These are phyloP conservation scores for Champsocephalus esox DNA, from an alignment of 2,797 vertebrate genomes.

Conservation along the genomic window DNA sequence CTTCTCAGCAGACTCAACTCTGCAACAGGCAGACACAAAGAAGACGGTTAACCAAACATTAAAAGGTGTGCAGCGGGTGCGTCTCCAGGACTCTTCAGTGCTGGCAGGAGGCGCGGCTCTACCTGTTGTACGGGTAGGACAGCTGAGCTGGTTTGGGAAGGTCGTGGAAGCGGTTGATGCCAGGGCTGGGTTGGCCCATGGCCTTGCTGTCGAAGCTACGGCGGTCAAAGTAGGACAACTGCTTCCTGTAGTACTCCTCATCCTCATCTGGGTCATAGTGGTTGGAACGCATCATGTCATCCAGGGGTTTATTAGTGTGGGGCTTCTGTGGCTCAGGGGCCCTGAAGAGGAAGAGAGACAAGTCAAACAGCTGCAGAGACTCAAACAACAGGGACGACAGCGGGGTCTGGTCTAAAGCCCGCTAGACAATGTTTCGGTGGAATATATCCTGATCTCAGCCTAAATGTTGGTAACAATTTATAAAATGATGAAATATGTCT, in stretches of 20 bases:
- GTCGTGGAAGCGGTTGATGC: slow-evolving; percentile 89
- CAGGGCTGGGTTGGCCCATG: slow-evolving; percentile 80
- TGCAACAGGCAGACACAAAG: slow-evolving; percentile 61
- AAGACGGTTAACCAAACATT: neutral
- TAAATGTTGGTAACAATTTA: neutral
- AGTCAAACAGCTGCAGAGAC: slow-evolving; percentile 15
- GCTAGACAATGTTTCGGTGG: neutral
- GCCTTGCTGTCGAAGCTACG: slow-evolving; percentile 95
- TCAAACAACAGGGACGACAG: neutral
- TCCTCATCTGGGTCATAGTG: slow-evolving; percentile 96
- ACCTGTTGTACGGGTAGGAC: slow-evolving; percentile 90
- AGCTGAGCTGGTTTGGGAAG: slow-evolving; percentile 88
- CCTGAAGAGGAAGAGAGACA: slow-evolving; percentile 74
- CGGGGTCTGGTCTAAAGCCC: neutral
- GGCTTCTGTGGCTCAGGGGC: slow-evolving; percentile 96
- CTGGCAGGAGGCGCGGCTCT: slow-evolving; percentile 54
- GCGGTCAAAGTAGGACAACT: slow-evolving; percentile 96
- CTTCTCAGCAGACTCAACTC: slow-evolving; percentile 91
- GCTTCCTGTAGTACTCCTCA: slow-evolving; percentile 97
- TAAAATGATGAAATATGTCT: neutral
- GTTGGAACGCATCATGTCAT: slow-evolving; percentile 91
- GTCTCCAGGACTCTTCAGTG: neutral
- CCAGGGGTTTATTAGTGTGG: slow-evolving; percentile 90
- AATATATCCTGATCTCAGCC: neutral
- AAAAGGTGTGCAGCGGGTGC: neutral